Base-by-base conservation (phyloP, 64 coral and sea anemone species). In the Trachythela sp. region DNA sequence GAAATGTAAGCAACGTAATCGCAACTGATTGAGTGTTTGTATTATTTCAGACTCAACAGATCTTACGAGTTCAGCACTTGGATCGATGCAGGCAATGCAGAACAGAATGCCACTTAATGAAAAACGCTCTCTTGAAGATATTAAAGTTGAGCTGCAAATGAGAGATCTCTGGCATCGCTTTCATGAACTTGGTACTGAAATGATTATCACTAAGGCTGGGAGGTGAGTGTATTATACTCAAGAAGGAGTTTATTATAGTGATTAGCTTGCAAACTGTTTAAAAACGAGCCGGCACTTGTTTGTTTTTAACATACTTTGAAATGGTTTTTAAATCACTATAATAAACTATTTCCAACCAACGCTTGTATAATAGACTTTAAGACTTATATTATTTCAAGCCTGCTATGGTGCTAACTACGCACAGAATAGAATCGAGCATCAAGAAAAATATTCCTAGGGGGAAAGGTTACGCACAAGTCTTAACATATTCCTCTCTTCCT, bases 171-270 rank as follows among this genome's bases (percentile, higher is more conserved):
- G 96, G 96, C 93, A 95, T 17, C 84, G 96, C 8, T 99, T 99
- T 48, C 92, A 91, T 56, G 88, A 99, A 68, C 89, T 99, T 0
- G 96, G 96, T 6, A 99, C 96, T 31, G 96, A 99, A 89, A 99
- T 99, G 96, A 99, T 99, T 34, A 99, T 99, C 56, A 99, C 96
- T 0, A 99, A 99, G 86, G 96, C 96, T 31, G 96, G 96, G 92
- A 99, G 96, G 96, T 99, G 90, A 88, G 91, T 77, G 85, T 40
- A 32, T 76, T n/a, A n/a, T n/a, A n/a, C n/a, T n/a, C n/a, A n/a
- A n/a, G n/a, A n/a, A n/a, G 32, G 17, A 2, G 30, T n/a, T 2
- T 64, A 1, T 1, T 6, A 64, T 64, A 64, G 56, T 64, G 18
- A n/a, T 27, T 4, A n/a, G 26, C 5, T 1, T 26, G 20, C 26